Conservation (phyloP, 2,888 invertebrate species). For the Mechanitis messenoides region DNA sequence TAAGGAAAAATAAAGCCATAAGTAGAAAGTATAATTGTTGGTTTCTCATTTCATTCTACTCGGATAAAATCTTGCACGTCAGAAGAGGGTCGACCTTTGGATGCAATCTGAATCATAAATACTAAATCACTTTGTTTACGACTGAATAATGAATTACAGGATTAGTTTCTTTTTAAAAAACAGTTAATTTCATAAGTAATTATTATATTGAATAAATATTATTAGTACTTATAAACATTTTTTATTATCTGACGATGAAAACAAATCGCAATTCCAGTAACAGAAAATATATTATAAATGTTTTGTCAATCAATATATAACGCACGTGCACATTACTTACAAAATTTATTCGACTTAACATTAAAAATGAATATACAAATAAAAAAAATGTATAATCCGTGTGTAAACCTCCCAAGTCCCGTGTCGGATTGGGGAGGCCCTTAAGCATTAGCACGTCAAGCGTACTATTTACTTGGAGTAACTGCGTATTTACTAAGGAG, state of each 20-base stretch:
- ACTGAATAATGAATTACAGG: conserved; percentile 1
- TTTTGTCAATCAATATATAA: too few species aligned
- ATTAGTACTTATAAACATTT: too few species aligned
- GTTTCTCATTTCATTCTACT: conserved; percentile 45
- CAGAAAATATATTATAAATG: too few species aligned
- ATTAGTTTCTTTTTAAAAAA: neutral
- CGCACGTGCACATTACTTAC: too few species aligned
- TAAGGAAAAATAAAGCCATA: conserved; percentile 30
- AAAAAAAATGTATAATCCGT: conserved; percentile 23
- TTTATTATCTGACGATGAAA: too few species aligned
- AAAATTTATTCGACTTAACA: neutral
- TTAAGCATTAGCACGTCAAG: conserved; percentile 58
- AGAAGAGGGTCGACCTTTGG: conserved; percentile 51
- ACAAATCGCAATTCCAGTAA: too few species aligned
- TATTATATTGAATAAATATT: too few species aligned
- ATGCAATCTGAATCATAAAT: conserved; percentile 65
- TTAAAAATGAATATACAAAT: conserved; percentile 15
- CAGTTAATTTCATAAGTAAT: too few species aligned
- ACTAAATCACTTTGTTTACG: conserved; percentile 59
- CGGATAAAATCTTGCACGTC: conserved; percentile 47
- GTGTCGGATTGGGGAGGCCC: conserved; percentile 40
- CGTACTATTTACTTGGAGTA: conserved; percentile 55
- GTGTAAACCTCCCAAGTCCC: conserved; percentile 32
- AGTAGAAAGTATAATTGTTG: conserved; percentile 38
- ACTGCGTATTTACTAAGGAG: conserved; percentile 55